phyloP scores from a whole-genome alignment of 1,140 invertebrate species.

The Battus philenor region DNA sequence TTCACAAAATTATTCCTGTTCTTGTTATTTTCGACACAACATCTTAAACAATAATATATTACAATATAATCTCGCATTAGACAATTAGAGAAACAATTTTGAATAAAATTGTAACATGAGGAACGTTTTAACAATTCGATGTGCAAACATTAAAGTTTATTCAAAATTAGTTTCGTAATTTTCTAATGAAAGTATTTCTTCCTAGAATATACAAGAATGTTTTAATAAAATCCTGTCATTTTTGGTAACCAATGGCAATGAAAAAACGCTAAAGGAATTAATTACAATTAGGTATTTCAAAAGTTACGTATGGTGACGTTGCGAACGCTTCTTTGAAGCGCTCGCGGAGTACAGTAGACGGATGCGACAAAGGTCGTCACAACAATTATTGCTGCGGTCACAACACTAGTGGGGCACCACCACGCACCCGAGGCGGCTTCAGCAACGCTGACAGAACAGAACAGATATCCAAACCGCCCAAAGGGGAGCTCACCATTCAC shows the following conservation, averaged over 20 bases:
- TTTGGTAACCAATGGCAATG: slow-evolving; percentile 75
- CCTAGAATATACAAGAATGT: slow-evolving; percentile 70
- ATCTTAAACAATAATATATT: slow-evolving; percentile 75
- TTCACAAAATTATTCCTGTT: slow-evolving; percentile 76
- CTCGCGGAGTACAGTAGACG: slow-evolving; percentile 38
- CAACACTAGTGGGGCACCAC: slow-evolving; percentile 38
- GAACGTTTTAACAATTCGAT: slow-evolving; percentile 72
- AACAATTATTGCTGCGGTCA: slow-evolving; percentile 66
- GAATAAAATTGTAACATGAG: slow-evolving; percentile 52
- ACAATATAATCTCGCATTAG: slow-evolving; percentile 68
- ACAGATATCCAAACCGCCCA: slow-evolving; percentile 5
- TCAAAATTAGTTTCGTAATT: slow-evolving; percentile 53
- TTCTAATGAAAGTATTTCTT: slow-evolving; percentile 60
- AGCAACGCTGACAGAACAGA: slow-evolving; percentile 13
- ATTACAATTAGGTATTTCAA: slow-evolving; percentile 57
- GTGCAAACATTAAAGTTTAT: slow-evolving; percentile 43
- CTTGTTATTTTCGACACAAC: slow-evolving; percentile 74
- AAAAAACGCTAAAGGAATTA: slow-evolving; percentile 58
- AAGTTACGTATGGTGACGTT: slow-evolving; percentile 64
- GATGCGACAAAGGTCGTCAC: slow-evolving; percentile 34
- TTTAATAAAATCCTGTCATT: slow-evolving; percentile 73
- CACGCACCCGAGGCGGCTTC: too few relatives aligned
- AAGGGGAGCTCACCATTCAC: slow-evolving; percentile 2
- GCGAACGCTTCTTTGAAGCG: slow-evolving; percentile 54
- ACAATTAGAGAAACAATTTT: slow-evolving; percentile 53